A percentile compares a stretch with the other conserved stretches of the same genome.
phyloP scores from a whole-genome alignment of 2,797 vertebrate species.

The Leucoraja ocellata region DNA sequence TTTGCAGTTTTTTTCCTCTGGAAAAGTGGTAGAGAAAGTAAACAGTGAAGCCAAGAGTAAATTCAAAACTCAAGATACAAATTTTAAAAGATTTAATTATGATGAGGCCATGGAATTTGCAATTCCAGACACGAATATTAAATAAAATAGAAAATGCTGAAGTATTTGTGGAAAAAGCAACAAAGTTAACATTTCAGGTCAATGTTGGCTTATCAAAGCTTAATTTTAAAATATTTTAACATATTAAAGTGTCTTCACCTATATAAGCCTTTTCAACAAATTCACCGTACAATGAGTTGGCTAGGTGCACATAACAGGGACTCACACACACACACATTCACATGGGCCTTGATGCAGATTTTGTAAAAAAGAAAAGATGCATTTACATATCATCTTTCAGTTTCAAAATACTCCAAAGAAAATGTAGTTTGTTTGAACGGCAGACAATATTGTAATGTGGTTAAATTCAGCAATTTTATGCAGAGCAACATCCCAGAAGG shows the following conservation, averaged over 20 bases:
- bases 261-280: background rate
- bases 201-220: too few species aligned
- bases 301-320: too few species aligned
- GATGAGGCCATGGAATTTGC: too few species aligned
- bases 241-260: background rate
- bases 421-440: too few species aligned
- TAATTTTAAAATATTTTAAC: background rate
- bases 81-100: background rate
- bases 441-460: too few species aligned
- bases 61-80: background rate
- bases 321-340: too few species aligned
- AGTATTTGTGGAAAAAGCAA: too few species aligned
- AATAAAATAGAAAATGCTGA: too few species aligned
- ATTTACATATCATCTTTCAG: background rate
- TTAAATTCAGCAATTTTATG: background rate
- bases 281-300: background rate
- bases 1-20: too few species aligned
- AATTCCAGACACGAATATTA: too few species aligned
- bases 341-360: background rate
- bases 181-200: too few species aligned
- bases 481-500: background rate
- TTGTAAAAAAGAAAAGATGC: background rate
- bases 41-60: background rate
- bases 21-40: background rate
- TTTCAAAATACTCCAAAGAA: background rate